phyloP scores from a whole-genome alignment of 2,888 invertebrate genomes.

The Thereva unica region DNA sequence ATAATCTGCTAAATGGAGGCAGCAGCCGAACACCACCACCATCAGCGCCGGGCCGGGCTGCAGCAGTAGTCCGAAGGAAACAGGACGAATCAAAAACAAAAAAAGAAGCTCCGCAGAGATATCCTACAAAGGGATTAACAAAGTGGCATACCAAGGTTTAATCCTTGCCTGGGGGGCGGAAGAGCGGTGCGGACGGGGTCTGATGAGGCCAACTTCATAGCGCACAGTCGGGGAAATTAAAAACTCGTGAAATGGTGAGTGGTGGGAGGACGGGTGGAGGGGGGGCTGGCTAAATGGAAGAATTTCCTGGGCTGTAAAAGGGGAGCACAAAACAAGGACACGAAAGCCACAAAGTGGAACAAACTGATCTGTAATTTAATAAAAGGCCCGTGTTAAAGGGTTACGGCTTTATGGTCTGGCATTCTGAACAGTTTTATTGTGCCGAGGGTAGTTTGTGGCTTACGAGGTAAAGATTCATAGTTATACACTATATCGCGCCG shows the following conservation, averaged over 20 bases:
- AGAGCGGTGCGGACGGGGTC: neutral
- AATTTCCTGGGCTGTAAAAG: conserved; percentile 19
- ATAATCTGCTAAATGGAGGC: conserved; percentile 30
- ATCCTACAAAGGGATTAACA: conserved; percentile 35
- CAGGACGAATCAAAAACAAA: neutral
- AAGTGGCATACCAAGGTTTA: conserved; percentile 27
- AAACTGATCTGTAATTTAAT: conserved; percentile 32
- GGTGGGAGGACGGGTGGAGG: no score
- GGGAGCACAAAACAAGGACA: conserved; percentile 7
- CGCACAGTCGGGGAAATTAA: conserved; percentile 29
- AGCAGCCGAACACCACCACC: conserved; percentile 15
- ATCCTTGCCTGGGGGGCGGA: conserved; percentile 25
- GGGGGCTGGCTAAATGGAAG: conserved; percentile 19
- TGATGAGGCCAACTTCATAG: conserved; percentile 12
- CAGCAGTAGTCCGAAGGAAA: no score
- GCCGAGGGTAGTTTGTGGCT: no score
- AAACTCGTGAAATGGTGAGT: conserved; percentile 23
- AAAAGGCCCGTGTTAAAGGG: neutral
- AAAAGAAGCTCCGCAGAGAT: conserved; percentile 24
- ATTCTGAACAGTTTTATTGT: no score
- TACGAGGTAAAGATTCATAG: no score
- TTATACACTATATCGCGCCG: no score
- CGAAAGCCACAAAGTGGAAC: conserved; percentile 8
- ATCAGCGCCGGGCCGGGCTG: neutral
- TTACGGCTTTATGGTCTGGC: no score